Conservation (phyloP, 2,113 vertebrate genomes). For the Puffinus mauretanicus region DNA sequence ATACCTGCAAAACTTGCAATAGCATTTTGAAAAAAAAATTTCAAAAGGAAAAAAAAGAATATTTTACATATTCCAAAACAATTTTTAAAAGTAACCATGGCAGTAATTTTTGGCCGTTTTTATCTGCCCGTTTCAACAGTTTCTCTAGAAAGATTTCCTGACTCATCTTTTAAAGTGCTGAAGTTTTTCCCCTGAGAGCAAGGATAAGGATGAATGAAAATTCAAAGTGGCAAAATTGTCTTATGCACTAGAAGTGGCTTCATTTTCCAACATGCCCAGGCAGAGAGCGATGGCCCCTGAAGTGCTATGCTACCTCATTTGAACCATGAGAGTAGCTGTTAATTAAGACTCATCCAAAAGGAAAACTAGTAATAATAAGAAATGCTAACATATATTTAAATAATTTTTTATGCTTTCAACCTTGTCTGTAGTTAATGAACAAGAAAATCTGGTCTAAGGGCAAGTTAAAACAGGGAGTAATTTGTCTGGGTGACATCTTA, state of each 20-base stretch:
- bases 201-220: neutral
- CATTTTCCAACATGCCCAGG: neutral
- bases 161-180: neutral
- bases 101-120: neutral
- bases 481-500: constrained; percentile 45
- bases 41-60: accelerated
- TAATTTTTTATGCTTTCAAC: constrained; percentile 41
- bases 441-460: constrained; percentile 60
- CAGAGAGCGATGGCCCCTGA: constrained; percentile 1
- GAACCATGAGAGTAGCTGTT: constrained; percentile 11
- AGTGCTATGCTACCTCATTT: neutral
- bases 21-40: neutral
- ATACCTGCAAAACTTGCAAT: neutral
- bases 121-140: neutral
- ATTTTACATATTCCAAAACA: neutral
- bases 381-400: constrained; percentile 60
- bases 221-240: neutral
- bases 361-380: constrained; percentile 3
- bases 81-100: accelerated
- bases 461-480: constrained; percentile 49
- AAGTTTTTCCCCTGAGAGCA: neutral
- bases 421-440: constrained; percentile 51
- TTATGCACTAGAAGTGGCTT: neutral
- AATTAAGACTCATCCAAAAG: constrained; percentile 13
- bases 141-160: neutral